Evolutionary conservation across 2,113 vertebrate genomes (phyloP).

Genomic region (Geothlypis trichas): DNA sequence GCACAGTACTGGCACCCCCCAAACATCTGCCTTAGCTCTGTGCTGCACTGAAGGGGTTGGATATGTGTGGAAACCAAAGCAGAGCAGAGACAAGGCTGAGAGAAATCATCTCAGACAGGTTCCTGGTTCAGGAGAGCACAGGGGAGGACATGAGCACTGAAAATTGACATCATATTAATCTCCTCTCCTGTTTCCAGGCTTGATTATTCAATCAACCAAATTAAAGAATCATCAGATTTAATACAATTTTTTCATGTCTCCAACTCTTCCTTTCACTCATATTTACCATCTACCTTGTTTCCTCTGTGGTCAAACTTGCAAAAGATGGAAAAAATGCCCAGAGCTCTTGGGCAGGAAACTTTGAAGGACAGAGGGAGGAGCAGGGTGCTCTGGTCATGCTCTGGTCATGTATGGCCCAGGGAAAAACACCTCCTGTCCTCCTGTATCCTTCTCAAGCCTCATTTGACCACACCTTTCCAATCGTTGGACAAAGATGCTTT

Average conservation of each 20-base stretch:
- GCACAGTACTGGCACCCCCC: accelerated
- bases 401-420: accelerated
- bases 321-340: not conserved
- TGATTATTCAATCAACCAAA: not conserved
- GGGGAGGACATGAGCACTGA: not conserved
- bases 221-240: not conserved
- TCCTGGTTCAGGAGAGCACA: not conserved
- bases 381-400: accelerated
- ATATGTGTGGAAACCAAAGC: not conserved
- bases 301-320: not conserved
- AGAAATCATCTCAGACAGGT: not conserved
- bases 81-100: not conserved
- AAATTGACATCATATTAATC: not conserved
- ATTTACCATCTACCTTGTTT: not conserved
- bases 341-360: not conserved
- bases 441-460: not conserved
- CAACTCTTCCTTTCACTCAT: not conserved
- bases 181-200: not conserved
- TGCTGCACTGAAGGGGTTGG: accelerated
- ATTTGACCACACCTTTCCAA: not conserved
- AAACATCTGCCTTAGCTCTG: not conserved
- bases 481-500: not conserved
- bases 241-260: not conserved
- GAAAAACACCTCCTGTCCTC: not conserved
- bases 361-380: not conserved